Evolutionary conservation across 2,797 vertebrate species (phyloP).

Genomic region (Dicrostonyx torquatus): DNA sequence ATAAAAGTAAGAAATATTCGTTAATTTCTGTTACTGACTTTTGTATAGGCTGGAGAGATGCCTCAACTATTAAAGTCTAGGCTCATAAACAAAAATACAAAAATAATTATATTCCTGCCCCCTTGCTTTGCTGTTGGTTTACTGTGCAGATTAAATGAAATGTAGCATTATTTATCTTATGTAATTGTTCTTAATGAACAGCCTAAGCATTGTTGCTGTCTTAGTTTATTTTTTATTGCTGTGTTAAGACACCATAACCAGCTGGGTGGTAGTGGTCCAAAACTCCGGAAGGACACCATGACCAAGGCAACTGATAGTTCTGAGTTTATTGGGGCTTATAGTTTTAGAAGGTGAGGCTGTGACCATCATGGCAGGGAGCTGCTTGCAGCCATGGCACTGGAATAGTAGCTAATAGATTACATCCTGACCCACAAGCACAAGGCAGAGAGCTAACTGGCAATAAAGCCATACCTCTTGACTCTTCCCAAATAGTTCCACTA

Average conservation of each 20-base stretch:
- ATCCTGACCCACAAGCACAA: background rate
- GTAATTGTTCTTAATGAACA: background rate
- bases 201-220: constrained; percentile 1
- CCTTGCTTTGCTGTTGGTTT: background rate
- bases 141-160: constrained; percentile 37
- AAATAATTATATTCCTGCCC: background rate
- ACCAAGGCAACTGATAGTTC: background rate
- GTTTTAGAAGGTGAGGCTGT: background rate
- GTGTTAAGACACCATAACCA: background rate
- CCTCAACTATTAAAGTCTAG: background rate
- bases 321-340: background rate
- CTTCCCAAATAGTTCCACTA: background rate
- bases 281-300: background rate
- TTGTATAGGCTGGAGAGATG: background rate
- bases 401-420: background rate
- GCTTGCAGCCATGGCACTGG: background rate
- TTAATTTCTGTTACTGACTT: constrained; percentile 31
- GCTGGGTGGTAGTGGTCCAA: background rate
- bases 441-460: background rate
- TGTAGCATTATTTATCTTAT: constrained; percentile 39
- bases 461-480: background rate
- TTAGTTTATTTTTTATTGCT: background rate
- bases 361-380: background rate
- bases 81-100: background rate
- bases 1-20: background rate